Conservation (phyloP, 2,113 vertebrate species). For the Hippocampus comes region DNA sequence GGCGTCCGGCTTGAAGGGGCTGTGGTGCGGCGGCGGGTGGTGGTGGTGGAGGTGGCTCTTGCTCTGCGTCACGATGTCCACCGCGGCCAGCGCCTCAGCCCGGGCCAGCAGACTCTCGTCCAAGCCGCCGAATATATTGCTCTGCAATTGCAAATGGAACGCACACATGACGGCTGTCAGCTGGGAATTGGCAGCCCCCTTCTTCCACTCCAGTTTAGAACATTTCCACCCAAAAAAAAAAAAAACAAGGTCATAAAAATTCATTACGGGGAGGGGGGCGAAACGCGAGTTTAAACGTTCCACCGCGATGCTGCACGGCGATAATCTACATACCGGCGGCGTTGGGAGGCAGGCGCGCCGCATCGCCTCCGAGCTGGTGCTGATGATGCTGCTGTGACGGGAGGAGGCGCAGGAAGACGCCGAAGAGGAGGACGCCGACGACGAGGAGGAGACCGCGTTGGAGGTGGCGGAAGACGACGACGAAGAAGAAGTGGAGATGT, state of each 20-base stretch:
- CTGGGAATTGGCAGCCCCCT: conserved; percentile 82
- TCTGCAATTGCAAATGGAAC: conserved; percentile 99
- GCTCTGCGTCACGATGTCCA: conserved; percentile 97
- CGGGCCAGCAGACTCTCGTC: conserved; percentile 99
- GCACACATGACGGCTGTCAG: conserved; percentile 93
- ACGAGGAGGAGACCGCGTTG: conserved; percentile 53
- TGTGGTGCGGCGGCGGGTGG: conserved; percentile 96
- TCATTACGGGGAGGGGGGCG: conserved; percentile 67
- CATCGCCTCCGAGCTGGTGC: conserved; percentile 86
- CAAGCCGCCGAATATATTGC: conserved; percentile 99
- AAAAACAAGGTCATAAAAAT: conserved; percentile 89
- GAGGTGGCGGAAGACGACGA: conserved; percentile 78
- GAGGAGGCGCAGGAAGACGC: conserved; percentile 79
- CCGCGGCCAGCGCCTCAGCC: conserved; percentile 98
- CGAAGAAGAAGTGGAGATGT: conserved; percentile 71
- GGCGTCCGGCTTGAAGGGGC: conserved; percentile 98
- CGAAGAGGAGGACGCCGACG: conserved; percentile 75
- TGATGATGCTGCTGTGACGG: conserved; percentile 74
- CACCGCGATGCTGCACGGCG: conserved; percentile 72
- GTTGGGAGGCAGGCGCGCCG: conserved; percentile 91
- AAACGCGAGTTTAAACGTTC: conserved; percentile 50
- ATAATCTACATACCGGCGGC: conserved; percentile 95
- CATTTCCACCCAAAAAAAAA: conserved; percentile 73
- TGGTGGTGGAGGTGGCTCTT: conserved; percentile 95
- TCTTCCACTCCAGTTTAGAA: conserved; percentile 73